phyloP scores from a whole-genome alignment of 2,888 invertebrate genomes.

The Drosophila eohydei region DNA sequence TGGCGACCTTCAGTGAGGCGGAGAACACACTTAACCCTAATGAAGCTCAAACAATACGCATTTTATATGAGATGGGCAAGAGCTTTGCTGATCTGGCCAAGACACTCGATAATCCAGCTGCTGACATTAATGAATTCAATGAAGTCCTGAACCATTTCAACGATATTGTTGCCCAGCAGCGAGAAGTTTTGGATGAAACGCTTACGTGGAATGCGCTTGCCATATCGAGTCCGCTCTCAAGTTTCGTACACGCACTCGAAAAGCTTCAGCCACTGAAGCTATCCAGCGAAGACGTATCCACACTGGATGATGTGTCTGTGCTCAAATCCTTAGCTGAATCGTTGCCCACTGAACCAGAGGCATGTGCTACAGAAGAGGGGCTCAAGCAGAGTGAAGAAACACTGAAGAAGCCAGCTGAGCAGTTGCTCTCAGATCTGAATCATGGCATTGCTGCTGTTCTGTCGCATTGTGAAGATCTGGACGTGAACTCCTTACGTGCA shows the following conservation, averaged over 20 bases:
- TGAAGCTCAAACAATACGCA: slow-evolving; percentile 59
- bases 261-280: slow-evolving; percentile 55
- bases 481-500: slow-evolving; percentile 62
- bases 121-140: slow-evolving; percentile 46
- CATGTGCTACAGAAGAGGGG: slow-evolving; percentile 13
- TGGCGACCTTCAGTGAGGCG: slow-evolving; percentile 61
- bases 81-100: slow-evolving; percentile 67
- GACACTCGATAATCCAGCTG: slow-evolving; percentile 39
- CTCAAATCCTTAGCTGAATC: slow-evolving; percentile 87
- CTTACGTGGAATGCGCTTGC: slow-evolving; percentile 42
- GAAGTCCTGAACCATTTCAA: slow-evolving; percentile 54
- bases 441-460: slow-evolving; percentile 79
- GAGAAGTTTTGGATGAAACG: slow-evolving; percentile 41
- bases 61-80: slow-evolving; percentile 66
- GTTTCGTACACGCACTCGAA: slow-evolving; percentile 82
- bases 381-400: background rate
- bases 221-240: slow-evolving; percentile 80
- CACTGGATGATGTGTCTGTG: slow-evolving; percentile 87
- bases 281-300: slow-evolving; percentile 79
- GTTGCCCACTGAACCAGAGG: slow-evolving; percentile 62
- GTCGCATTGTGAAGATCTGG: slow-evolving; percentile 73
- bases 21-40: slow-evolving; percentile 58
- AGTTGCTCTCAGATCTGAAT: slow-evolving; percentile 75
- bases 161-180: slow-evolving; percentile 59
- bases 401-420: slow-evolving; percentile 49